Base-by-base conservation (phyloP, 2,888 invertebrate genomes). In the Amphipyra berbera region DNA sequence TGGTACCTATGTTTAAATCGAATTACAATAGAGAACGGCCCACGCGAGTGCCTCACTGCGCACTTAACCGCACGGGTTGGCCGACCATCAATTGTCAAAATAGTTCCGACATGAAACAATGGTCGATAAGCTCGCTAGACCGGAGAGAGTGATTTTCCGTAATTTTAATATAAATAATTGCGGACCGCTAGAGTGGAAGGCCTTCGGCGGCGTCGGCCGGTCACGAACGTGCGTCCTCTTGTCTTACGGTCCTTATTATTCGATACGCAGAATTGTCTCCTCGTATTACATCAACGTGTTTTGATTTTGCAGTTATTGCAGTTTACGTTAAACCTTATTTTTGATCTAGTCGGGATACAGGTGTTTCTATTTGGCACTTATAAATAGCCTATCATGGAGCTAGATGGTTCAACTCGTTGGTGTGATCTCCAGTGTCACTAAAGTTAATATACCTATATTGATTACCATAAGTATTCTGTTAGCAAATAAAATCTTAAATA, bases 121-220 rank as follows among this genome's bases (percentile, higher is more conserved):
- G 83, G 85, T 75, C 81, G 81, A 85, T 83, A 84, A 84, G 72
- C 78, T 79, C 68, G 74, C 70, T 74, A 79, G 76, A 72, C 76
- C 74, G 79, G 85, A 87, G 87, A 90, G 87, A 88, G 89, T 85
- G 88, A 86, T 89, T 90, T 90, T 87, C 87, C 85, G 83, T 87
- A 89, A 88, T 88, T 89, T 88, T 84, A 88, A 90, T 87, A 88
- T 85, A 88, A 88, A 88, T 89, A 89, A 90, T 88, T 87, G 87
- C 82, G 82, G 83, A 77, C 85, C 82, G 84, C 83, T 87, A 83
- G 81, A 88, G 78, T 82, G 83, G 87, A 88, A 88, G 89, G 88
- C 88, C 88, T 85, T 81, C 78, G 81, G 80, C 82, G 88, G 88
- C 88, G 84, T 81, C 78, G 81, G 80, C 82, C 69, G 85, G 87